Base-by-base conservation (phyloP, 2,113 vertebrate genomes). In the Perognathus longimembris region DNA sequence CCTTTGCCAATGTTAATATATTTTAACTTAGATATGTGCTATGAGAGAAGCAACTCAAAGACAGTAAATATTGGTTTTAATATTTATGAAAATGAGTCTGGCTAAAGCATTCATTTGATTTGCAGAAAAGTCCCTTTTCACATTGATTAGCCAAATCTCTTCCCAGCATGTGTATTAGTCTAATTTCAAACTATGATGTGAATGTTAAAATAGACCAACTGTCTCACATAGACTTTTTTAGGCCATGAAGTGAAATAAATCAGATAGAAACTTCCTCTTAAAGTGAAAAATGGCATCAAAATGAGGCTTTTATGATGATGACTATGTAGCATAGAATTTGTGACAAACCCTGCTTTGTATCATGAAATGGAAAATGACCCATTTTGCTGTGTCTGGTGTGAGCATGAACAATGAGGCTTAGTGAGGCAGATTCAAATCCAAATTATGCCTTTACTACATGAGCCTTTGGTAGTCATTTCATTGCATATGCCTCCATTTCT, bases 61-160 rank as follows among this genome's bases (percentile, higher is more conserved):
- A 69, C 91, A 95, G 87, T 78, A 96, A 96, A 92, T 94, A 95
- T 75, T 94, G 36, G 57, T 91, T 96, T 96, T 92, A 93, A 94
- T 94, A 96, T 94, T 93, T 94, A 92, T 92, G 77, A 91, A 95
- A 94, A 89, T 91, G 36, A 76, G 71, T 87, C 59, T 92, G 80
- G 89, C 77, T 66, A 74, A 93, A 92, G 50, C 42, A 91, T 87
- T 95, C 32, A 93, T 91, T 96, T 91, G 45, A 91, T 87, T 84
- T 87, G 36, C 24, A 87, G 90, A 94, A 94, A 90, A 85, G 54
- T 59, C 18, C 21, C 67, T 67, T 90, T 91, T 73, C 61, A 64
- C 11, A 85, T 71, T 86, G 91, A 92, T 85, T 89, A 93, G 73
- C 91, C 87, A 96, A 94, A 93, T 90, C 50, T 84, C 91, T 32